Conservation (phyloP, 2,797 vertebrate species). For the Oreochromis mossambicus region DNA sequence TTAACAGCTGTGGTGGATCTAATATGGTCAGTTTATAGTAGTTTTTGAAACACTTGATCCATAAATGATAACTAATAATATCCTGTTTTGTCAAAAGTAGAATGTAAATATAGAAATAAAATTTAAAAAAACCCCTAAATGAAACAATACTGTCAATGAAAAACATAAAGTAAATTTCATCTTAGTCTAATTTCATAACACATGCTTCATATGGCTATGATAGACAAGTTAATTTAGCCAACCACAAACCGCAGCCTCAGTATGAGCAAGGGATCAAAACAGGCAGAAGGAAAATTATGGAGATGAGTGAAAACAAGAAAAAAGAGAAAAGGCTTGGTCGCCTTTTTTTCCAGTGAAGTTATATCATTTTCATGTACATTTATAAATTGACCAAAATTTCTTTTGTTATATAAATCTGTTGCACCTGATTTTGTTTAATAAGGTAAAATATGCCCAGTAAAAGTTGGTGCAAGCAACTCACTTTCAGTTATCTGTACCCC, state of each 20-base stretch:
- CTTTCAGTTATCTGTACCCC: too few relatives aligned
- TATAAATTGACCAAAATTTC: neutral
- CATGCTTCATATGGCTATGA: neutral
- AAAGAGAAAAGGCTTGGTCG: neutral
- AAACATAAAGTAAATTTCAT: neutral
- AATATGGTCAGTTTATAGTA: fast-evolving
- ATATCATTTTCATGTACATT: too few relatives aligned
- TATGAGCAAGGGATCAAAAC: neutral
- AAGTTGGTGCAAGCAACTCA: neutral
- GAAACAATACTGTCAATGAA: neutral
- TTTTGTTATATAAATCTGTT: neutral
- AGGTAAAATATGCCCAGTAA: neutral
- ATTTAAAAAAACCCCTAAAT: neutral
- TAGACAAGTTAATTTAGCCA: neutral
- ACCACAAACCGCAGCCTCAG: neutral
- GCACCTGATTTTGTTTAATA: neutral
- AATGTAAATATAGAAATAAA: neutral
- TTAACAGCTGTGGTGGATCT: neutral
- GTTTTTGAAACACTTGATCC: neutral
- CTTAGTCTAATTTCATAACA: neutral
- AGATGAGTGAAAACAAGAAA: neutral
- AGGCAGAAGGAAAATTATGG: neutral
- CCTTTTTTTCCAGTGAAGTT: neutral
- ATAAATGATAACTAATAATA: neutral
- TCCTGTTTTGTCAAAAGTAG: neutral